Conservation (phyloP, 2,797 vertebrate genomes). For the Nyctibius grandis region DNA sequence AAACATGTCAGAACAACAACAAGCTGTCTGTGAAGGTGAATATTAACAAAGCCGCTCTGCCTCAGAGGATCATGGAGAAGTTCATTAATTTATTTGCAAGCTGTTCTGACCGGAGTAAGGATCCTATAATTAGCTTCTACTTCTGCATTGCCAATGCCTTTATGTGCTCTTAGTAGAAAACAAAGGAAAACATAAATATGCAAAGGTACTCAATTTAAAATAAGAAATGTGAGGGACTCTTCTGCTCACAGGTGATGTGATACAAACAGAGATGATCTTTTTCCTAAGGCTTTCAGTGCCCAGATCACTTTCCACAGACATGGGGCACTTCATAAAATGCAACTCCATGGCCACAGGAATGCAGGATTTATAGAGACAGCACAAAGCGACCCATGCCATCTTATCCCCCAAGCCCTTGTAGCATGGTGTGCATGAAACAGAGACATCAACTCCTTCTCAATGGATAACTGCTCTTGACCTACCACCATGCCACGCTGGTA, state of each 20-base stretch:
- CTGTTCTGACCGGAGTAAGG: neutral
- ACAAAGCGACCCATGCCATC: rapidly evolving
- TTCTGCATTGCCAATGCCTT: neutral
- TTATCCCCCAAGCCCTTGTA: neutral
- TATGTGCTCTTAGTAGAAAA: constrained; percentile 10
- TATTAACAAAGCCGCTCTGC: neutral
- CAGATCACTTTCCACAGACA: neutral
- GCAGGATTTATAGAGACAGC: neutral
- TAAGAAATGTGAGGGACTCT: neutral
- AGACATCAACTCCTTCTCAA: neutral
- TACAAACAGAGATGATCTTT: neutral
- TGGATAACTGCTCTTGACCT: neutral
- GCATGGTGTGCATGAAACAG: rapidly evolving
- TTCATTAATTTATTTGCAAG: constrained; percentile 3
- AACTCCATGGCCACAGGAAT: neutral
- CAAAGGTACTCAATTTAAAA: neutral
- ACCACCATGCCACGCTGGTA: neutral
- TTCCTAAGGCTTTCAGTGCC: neutral
- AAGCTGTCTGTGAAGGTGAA: neutral
- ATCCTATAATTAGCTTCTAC: neutral
- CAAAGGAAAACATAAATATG: neutral
- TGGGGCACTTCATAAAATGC: neutral
- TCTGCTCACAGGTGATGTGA: neutral
- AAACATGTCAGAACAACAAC: constrained; percentile 12
- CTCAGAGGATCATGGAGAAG: neutral